Evolutionary conservation across 2,797 vertebrate genomes (phyloP).

Genomic region (Cirrhinus mrigala): DNA sequence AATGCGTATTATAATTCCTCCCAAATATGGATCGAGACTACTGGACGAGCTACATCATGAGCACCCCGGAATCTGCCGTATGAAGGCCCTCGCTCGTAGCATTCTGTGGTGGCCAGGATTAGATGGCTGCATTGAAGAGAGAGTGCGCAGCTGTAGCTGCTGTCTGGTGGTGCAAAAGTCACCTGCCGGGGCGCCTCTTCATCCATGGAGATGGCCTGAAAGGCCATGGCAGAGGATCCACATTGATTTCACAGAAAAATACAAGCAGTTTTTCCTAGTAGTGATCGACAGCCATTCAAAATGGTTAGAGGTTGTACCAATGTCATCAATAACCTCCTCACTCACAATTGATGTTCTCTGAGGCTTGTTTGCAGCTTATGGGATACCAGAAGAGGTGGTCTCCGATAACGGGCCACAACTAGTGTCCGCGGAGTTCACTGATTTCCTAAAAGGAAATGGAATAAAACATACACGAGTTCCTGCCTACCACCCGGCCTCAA

Average conservation of each 20-base stretch:
- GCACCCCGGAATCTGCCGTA: slow-evolving; percentile 18
- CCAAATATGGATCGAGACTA: slow-evolving; percentile 21
- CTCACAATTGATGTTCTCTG: too few species aligned
- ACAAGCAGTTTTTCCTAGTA: slow-evolving; percentile 20
- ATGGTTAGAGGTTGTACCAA: too few species aligned
- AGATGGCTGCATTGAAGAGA: slow-evolving; percentile 29
- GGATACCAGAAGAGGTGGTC: too few species aligned
- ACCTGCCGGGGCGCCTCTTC: neutral
- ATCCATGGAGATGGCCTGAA: neutral
- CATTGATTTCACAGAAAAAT: slow-evolving; percentile 18
- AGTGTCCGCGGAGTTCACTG: too few species aligned
- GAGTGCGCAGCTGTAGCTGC: neutral
- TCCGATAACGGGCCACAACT: too few species aligned
- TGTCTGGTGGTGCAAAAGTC: slow-evolving; percentile 15
- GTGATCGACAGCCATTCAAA: slow-evolving; percentile 16
- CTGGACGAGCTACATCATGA: slow-evolving; percentile 15
- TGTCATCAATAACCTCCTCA: too few species aligned
- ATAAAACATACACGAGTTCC: too few species aligned
- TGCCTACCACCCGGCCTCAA: too few species aligned
- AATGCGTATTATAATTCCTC: slow-evolving; percentile 15
- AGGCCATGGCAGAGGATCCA: slow-evolving; percentile 27
- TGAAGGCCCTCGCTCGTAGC: slow-evolving; percentile 28
- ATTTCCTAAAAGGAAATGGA: too few species aligned
- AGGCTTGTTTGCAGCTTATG: too few species aligned
- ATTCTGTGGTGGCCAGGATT: slow-evolving; percentile 33